Evolutionary conservation across 2,797 vertebrate species (phyloP), one percentile per base, ranked within the genome.

Genomic region (Urophycis tenuis): DNA sequence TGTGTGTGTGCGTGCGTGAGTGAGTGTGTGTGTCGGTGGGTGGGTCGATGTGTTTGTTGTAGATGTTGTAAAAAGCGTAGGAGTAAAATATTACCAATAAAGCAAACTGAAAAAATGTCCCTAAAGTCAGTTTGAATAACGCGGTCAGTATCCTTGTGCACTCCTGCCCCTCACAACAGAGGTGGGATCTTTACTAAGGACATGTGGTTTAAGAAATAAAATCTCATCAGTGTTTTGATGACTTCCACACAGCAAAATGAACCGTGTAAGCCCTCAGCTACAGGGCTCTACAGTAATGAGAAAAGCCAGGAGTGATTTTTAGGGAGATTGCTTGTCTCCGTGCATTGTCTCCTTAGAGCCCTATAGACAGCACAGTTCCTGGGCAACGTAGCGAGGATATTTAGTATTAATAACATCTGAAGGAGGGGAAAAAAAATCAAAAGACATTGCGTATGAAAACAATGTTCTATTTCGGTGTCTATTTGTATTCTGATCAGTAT

Each of bases 321-420:
- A 73, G 36, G 72, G 72, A 39, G 35, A 73, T 73, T 73, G 72
- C 71, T 69, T 71, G 25, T 53, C 74, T 71, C 69, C 15, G 30
- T 71, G 32, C 69, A 33, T 71, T 71, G 30, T 33, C 69, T 71
- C 12, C 69, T 71, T 33, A 6, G 17, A 17, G 15, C 31, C 11
- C 69, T 9, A 31, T 29, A 25, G 53, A 60, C 22, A 7, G 0
- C 53, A 0, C 8, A 4, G 22, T 25, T 60, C 53, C 53, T 25
- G 9, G 3, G 60, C 60, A 64, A 11, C n/a, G 29, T 64, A 3
- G 60, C n/a, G 2, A 29, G 60, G n/a, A 11, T 64, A 14, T 64
- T 64, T 64, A 64, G 60, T 29, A 29, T 71, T 33, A 9, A 71
- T 71, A 33, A 71, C 69, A 15, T 33, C 69, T 71, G 69, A 71